Evolutionary conservation across 2,797 vertebrate species (phyloP).

Genomic region (Ciconia nigra): DNA sequence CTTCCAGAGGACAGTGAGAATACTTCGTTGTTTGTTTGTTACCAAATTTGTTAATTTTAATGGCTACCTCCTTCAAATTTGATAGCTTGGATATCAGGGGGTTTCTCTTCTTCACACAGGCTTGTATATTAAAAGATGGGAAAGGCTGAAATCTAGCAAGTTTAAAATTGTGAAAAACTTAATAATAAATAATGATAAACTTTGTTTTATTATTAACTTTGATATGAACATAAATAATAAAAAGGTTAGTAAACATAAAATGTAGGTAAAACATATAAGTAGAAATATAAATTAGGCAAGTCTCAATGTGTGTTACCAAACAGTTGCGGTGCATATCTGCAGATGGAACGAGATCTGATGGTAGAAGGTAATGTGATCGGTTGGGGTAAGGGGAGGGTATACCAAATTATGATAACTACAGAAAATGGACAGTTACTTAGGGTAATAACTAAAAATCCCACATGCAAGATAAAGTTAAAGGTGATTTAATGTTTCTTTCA

Average conservation of each 20-base stretch:
- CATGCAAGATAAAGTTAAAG: not conserved
- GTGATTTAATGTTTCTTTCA: not conserved
- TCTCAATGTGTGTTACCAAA: not conserved
- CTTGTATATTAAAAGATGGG: not conserved
- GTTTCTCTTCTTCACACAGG: not conserved
- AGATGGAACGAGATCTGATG: not conserved
- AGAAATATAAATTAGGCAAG: not conserved
- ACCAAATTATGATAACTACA: not conserved
- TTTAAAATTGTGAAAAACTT: not conserved
- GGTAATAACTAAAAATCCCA: not conserved
- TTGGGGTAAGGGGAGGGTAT: not conserved
- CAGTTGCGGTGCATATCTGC: not conserved
- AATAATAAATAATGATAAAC: not conserved
- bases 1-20: not conserved
- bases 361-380: not conserved
- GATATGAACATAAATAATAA: not conserved
- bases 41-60: not conserved
- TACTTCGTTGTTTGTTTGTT: not conserved
- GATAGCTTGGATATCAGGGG: not conserved
- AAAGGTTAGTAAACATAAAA: not conserved
- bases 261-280: not conserved
- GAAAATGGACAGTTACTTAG: not conserved
- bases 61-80: not conserved
- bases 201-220: not conserved
- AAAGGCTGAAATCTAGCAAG: not conserved